phyloP scores from a whole-genome alignment of 2,797 vertebrate species.

The Triplophysa bombifrons region DNA sequence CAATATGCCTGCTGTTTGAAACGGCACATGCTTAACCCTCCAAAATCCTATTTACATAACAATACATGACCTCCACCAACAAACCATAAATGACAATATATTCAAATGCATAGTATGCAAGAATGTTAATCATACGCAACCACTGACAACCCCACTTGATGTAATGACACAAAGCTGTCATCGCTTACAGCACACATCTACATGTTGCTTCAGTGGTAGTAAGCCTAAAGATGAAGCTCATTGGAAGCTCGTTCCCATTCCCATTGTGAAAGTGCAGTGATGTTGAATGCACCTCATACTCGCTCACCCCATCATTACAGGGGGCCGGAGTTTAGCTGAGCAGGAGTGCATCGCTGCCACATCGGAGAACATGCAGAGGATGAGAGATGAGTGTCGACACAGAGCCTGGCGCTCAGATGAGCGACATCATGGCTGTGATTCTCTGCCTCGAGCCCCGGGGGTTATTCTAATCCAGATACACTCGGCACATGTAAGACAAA shows the following conservation, averaged over 20 bases:
- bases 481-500: constrained; percentile 21
- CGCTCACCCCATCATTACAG: constrained; percentile 44
- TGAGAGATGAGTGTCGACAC: constrained; percentile 27
- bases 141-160: not conserved
- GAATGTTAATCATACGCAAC: not conserved
- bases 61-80: not conserved
- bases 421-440: constrained; percentile 6
- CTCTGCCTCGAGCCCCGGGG: constrained; percentile 8
- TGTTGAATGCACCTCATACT: constrained; percentile 47
- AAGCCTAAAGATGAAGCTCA: constrained; percentile 28
- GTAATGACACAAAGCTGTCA: constrained; percentile 10
- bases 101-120: not conserved
- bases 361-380: constrained; percentile 26
- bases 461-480: constrained; percentile 14
- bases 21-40: not conserved
- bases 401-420: constrained; percentile 21
- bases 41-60: not conserved
- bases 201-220: constrained; percentile 24
- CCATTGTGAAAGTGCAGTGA: constrained; percentile 55
- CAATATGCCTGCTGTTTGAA: not conserved
- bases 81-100: not conserved
- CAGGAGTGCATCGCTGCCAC: constrained; percentile 28
- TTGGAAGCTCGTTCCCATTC: constrained; percentile 7
- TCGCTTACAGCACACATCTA: constrained; percentile 6
- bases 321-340: constrained; percentile 35